These are phyloP conservation scores for Alcis repandata DNA, from an alignment of 2,888 invertebrate species.

Conservation along the genomic window DNA sequence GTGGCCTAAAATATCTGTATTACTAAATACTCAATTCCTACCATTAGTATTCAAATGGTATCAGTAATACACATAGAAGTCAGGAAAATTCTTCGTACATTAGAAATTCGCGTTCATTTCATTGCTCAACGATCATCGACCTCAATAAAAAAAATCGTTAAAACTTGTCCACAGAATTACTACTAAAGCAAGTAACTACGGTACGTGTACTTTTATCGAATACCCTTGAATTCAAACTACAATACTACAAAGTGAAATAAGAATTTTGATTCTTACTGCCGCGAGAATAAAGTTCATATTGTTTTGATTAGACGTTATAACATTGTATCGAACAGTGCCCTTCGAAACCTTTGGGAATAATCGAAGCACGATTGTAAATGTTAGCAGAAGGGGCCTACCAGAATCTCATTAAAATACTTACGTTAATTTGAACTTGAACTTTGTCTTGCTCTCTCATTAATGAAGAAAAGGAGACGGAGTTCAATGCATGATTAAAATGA, in stretches of 20 bases:
- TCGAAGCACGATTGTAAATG: constrained; percentile 1
- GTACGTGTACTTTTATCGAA: neutral
- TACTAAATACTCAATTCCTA: too few relatives aligned
- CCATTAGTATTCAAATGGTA: too few relatives aligned
- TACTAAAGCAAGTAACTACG: neutral
- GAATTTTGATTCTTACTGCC: neutral
- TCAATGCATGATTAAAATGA: too few relatives aligned
- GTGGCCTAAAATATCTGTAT: too few relatives aligned
- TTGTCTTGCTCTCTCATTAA: too few relatives aligned
- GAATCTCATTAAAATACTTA: neutral
- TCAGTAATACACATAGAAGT: too few relatives aligned
- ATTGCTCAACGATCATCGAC: neutral
- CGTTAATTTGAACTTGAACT: too few relatives aligned
- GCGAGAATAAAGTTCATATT: neutral
- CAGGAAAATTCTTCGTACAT: too few relatives aligned
- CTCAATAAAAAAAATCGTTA: neutral
- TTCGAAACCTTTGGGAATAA: constrained; percentile 3
- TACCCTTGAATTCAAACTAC: constrained; percentile 7
- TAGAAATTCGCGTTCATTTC: neutral
- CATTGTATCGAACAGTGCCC: neutral
- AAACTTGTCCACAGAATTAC: neutral
- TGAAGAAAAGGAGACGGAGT: too few relatives aligned
- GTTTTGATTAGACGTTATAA: neutral
- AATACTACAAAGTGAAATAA: neutral
- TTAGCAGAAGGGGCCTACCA: neutral